Evolutionary conservation across 2,797 vertebrate genomes (phyloP).

Genomic region (Pempheris klunzingeri): DNA sequence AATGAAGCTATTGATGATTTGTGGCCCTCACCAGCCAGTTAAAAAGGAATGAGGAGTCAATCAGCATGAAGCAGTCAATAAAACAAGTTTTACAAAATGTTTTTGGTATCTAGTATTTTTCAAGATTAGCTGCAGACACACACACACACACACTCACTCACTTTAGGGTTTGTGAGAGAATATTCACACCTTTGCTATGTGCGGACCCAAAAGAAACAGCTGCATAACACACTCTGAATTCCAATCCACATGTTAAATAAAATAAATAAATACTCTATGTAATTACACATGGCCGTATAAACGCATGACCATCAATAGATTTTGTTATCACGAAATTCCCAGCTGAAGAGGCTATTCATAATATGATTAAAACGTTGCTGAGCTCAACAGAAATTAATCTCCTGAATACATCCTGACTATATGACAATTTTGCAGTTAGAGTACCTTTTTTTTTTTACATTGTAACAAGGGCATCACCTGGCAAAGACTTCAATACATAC

Average conservation of each 20-base stretch:
- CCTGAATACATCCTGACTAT: conserved; percentile 66
- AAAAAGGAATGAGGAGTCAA: no score
- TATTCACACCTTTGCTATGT: background rate
- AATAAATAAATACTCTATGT: background rate
- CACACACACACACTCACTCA: no score
- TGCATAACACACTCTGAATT: background rate
- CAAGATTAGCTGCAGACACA: no score
- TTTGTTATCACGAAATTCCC: conserved; percentile 65
- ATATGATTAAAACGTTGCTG: conserved; percentile 80
- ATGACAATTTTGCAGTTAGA: conserved; percentile 66
- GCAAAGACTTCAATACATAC: conserved; percentile 71
- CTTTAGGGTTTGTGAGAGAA: background rate
- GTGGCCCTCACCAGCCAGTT: no score
- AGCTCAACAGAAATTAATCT: conserved; percentile 79
- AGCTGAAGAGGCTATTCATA: conserved; percentile 71
- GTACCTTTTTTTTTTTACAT: conserved; percentile 61
- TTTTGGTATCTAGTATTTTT: no score
- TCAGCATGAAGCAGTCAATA: no score
- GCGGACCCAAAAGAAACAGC: background rate
- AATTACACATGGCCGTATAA: conserved; percentile 17
- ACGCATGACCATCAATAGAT: conserved; percentile 36
- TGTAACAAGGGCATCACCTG: conserved; percentile 67
- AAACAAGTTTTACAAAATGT: no score
- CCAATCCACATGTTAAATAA: conserved; percentile 2
- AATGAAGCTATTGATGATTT: no score